These are phyloP conservation scores for Coranthus polyacanthus DNA, from an alignment of 2,797 vertebrate species.

Conservation along the genomic window DNA sequence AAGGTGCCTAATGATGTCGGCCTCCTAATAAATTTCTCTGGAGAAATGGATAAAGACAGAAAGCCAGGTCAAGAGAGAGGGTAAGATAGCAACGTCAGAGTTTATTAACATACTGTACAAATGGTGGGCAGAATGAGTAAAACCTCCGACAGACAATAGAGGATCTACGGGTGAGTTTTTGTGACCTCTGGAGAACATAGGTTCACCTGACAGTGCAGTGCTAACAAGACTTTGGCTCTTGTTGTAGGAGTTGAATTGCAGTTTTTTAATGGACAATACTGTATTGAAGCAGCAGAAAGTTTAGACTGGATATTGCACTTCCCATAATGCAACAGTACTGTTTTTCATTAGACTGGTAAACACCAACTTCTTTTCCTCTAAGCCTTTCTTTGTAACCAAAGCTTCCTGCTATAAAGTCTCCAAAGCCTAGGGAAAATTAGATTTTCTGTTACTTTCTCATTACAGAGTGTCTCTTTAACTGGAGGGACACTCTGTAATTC, in stretches of 20 bases:
- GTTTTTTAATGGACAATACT: too few relatives aligned
- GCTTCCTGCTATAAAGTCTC: too few relatives aligned
- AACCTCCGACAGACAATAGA: background rate
- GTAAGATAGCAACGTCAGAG: slow-evolving; percentile 6
- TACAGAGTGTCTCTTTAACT: too few relatives aligned
- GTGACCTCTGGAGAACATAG: background rate
- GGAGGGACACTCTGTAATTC: too few relatives aligned
- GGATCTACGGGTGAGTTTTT: background rate
- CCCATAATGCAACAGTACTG: too few relatives aligned
- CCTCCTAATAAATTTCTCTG: slow-evolving; percentile 56
- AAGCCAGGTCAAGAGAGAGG: slow-evolving; percentile 10
- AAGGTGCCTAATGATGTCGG: slow-evolving; percentile 67
- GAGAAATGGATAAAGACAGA: slow-evolving; percentile 43
- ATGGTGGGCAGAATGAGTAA: background rate
- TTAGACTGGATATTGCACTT: too few relatives aligned
- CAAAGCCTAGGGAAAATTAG: too few relatives aligned
- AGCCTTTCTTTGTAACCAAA: too few relatives aligned
- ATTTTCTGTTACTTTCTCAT: too few relatives aligned
- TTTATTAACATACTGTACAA: slow-evolving; percentile 6
- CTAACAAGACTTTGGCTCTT: background rate
- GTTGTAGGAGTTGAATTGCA: background rate
- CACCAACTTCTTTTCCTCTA: too few relatives aligned
- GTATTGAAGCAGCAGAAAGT: too few relatives aligned
- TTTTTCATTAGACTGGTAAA: too few relatives aligned
- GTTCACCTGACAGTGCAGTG: background rate